Conservation (phyloP, 1,140 invertebrate species). For the Leptinotarsa undecemlineata region DNA sequence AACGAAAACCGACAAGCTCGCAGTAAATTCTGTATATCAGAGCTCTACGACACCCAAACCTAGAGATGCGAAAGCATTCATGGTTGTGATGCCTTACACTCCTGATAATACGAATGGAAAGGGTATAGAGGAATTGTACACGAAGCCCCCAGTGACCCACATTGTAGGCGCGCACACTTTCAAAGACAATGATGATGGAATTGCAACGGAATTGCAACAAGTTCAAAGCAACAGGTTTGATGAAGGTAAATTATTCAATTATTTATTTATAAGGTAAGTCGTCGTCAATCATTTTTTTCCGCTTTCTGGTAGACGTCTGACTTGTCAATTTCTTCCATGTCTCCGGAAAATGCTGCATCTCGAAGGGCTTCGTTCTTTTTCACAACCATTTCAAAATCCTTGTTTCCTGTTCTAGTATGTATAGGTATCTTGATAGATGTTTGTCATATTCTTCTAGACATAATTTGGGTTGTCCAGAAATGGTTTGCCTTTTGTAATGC, state of each 20-base stretch:
- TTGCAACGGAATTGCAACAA: slow-evolving; percentile 23
- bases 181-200: slow-evolving; percentile 29
- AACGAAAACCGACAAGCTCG: slow-evolving; percentile 54
- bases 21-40: slow-evolving; percentile 27
- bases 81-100: slow-evolving; percentile 62
- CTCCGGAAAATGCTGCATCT: no score
- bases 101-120: slow-evolving; percentile 44
- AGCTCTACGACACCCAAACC: not conserved
- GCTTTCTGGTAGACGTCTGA: no score
- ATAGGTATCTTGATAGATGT: no score
- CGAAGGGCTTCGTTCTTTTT: no score
- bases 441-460: no score
- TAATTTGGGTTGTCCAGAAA: no score
- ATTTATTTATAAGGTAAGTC: not conserved
- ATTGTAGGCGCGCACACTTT: slow-evolving; percentile 49
- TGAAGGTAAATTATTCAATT: not conserved
- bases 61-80: slow-evolving; percentile 56
- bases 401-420: no score
- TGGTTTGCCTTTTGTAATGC: no score
- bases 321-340: no score
- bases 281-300: no score
- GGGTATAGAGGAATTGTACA: slow-evolving; percentile 59
- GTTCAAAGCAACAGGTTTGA: slow-evolving; percentile 7
- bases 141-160: slow-evolving; percentile 60
- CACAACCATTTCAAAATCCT: no score